Evolutionary conservation across 2,113 vertebrate genomes (phyloP), one percentile per base, ranked within the genome.

Genomic region (Callocephalon fimbriatum): DNA sequence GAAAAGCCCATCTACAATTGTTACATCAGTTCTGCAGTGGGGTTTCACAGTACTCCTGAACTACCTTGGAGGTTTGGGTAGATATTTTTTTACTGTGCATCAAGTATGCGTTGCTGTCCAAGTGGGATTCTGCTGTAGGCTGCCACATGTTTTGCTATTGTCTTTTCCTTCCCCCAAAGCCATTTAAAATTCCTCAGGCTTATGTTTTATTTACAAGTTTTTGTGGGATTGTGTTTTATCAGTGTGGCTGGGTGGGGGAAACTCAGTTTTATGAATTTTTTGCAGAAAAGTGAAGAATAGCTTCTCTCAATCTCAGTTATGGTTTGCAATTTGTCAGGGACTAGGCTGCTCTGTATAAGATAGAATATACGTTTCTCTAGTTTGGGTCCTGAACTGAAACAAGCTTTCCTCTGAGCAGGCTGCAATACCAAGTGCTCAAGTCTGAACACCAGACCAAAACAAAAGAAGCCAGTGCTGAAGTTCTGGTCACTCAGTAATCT

Each of bases 181-280:
- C 82, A 84, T 0, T 45, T 56, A 79, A 79, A 75, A 71, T 67
- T 91, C 86, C 50, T 81, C 76, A 1, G 13, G 23, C 20, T 94
- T 65, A 47, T 89, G 59, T 84, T 91, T 85, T 82, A 86, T 95
- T 92, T 74, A 87, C 53, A 93, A 91, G 37, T 37, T 82, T 75
- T 25, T 78, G n/a, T 84, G 51, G 54, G 8, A 80, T 83, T 50
- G 38, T 90, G 45, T 78, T 94, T 92, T 92, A 95, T 95, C 88
- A 94, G 37, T 61, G 75, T 23, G 38, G 44, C 42, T 68, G 80
- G 47, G 76, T 50, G 37, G 72, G 54, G 35, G 3, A 70, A 90
- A n/a, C 19, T 80, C 51, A 9, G 22, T 65, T 93, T 82, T 68
- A 82, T 32, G 42, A n/a, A 35, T 44, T 66, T 77, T 61, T 63